phyloP scores from a whole-genome alignment of 2,113 vertebrate species.

The Neofelis nebulosa region DNA sequence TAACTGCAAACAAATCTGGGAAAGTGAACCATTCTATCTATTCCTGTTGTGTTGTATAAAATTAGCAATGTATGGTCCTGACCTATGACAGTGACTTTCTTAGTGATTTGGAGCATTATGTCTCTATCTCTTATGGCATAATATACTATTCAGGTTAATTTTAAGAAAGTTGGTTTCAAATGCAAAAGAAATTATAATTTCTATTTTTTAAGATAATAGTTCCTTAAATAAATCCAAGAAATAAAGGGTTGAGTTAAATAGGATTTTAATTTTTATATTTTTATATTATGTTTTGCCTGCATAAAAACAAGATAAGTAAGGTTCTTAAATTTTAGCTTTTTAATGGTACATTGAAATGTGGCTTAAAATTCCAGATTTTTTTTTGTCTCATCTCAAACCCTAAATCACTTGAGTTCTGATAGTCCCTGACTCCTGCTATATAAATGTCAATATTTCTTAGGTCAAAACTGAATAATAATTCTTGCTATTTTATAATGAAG shows the following conservation, averaged over 20 bases:
- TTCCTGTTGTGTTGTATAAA: neutral
- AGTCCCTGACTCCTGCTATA: neutral
- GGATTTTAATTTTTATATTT: neutral
- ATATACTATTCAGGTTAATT: neutral
- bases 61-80: neutral
- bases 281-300: neutral
- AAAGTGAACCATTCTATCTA: neutral
- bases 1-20: neutral
- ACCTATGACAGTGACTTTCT: neutral
- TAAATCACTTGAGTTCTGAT: neutral
- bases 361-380: neutral
- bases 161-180: neutral
- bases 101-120: neutral
- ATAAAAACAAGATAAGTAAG: neutral
- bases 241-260: neutral
- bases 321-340: neutral
- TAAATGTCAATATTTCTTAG: neutral
- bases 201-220: neutral
- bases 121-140: neutral
- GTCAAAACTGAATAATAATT: neutral
- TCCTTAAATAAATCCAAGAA: slow-evolving; percentile 17
- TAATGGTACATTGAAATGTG: neutral
- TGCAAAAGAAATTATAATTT: neutral
- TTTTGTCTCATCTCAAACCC: neutral
- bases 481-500: neutral